Conservation (phyloP, 64 coral and sea anemone species). For the Acropora tenuis region DNA sequence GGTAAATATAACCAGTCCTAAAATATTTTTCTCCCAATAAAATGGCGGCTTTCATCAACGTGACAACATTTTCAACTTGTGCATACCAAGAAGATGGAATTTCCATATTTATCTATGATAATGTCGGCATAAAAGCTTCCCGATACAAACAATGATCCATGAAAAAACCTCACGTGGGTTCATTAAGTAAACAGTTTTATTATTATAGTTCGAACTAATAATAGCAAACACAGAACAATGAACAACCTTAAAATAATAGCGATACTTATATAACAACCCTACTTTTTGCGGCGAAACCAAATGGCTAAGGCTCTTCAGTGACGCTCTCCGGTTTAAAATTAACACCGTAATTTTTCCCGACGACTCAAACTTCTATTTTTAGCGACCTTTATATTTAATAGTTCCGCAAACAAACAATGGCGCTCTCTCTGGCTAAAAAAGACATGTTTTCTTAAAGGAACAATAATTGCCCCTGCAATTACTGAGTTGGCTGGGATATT, state of each 20-base stretch:
- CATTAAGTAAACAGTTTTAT: background rate
- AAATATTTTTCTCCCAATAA: too few relatives aligned
- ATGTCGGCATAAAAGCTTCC: too few relatives aligned
- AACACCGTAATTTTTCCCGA: background rate
- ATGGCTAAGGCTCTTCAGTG: background rate
- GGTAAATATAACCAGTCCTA: too few relatives aligned
- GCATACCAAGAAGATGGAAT: too few relatives aligned
- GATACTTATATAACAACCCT: background rate
- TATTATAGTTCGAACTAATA: background rate
- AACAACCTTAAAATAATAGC: background rate
- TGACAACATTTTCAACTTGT: too few relatives aligned
- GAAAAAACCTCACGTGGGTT: background rate
- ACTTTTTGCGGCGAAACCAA: background rate
- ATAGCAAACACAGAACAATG: background rate
- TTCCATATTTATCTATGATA: too few relatives aligned
- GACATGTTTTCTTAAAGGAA: background rate
- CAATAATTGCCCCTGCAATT: background rate
- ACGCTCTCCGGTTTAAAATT: background rate
- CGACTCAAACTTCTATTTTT: background rate
- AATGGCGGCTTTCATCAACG: too few relatives aligned
- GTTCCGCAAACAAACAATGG: background rate
- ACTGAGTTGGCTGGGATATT: background rate
- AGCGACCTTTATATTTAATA: background rate
- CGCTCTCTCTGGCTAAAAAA: background rate
- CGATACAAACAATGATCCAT: background rate